Base-by-base conservation (phyloP, 2,888 invertebrate species). In the Nematopogon swammerdamellus region DNA sequence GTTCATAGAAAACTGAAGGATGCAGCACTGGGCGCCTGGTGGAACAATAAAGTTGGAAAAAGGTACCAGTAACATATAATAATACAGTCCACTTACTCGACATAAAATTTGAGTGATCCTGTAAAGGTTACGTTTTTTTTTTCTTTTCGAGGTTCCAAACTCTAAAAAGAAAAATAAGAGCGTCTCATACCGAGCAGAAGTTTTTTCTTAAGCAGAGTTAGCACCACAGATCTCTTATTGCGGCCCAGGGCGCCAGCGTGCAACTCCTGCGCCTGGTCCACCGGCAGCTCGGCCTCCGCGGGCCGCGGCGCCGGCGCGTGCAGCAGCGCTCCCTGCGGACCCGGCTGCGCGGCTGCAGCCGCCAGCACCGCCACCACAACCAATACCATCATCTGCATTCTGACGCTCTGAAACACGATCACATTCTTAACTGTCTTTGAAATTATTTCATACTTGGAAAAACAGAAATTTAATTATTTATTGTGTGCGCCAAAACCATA, bases 181-280 rank as follows among this genome's bases (percentile, higher is more conserved):
- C 10, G 25, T 6, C 25, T 6, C 55, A 62, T 62, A 79, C 77
- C 77, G 57, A 77, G 68, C 53, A 77, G 62, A 50, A 79, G 61
- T 58, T 79, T 79, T 60, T 79, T 79, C 59, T 79, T 77, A 36
- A 79, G 57, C 42, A 76, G 59, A 20, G 77, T 59, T 49, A 77
- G 59, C 49, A 72, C 68, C n/a, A n/a, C n/a, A n/a, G n/a, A n/a
- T 63, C 79, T 68, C 60, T 79, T 79, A 49, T 66, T 65, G 57
- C 79, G 69, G 67, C 20, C 59, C 63, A 1, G 73, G 69, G 18
- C 64, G 63, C 51, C 68, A 65, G n/a, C n/a, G n/a, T n/a, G n/a
- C n/a, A n/a, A n/a, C n/a, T n/a, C n/a, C 44, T 59, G 53, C 1
- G 63, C 57, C 50, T 70, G 68, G 47, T 68, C 64, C 18, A 60